Evolutionary conservation across 2,888 invertebrate genomes (phyloP).

Genomic region (Pristionchus mayeri): DNA sequence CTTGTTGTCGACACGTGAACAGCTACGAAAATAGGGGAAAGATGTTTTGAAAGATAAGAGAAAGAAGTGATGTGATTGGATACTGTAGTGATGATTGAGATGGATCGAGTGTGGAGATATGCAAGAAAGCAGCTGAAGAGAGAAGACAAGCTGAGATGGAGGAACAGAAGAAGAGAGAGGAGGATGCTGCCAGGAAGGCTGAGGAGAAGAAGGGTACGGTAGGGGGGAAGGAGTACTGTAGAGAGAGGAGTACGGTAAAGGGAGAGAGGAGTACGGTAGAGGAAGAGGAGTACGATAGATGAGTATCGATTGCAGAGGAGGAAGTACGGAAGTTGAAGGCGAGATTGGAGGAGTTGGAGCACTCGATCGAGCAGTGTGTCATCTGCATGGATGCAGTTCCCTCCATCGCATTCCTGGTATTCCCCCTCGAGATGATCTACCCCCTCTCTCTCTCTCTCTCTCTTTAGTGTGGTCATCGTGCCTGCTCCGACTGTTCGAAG

Average conservation of each 20-base stretch:
- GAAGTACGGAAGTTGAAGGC: conserved; percentile 34
- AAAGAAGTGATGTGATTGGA: background rate
- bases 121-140: conserved; percentile 42
- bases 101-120: conserved; percentile 28
- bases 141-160: conserved; percentile 38
- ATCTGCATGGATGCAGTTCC: conserved; percentile 49
- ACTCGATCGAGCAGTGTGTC: conserved; percentile 41
- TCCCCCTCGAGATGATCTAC: background rate
- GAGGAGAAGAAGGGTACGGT: conserved; percentile 45
- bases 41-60: background rate
- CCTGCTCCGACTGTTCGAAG: conserved; percentile 39
- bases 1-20: background rate
- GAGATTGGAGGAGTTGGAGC: conserved; percentile 48
- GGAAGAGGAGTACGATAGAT: background rate
- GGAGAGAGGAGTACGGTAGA: background rate
- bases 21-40: background rate
- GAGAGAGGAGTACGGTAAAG: background rate
- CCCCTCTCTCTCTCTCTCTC: background rate
- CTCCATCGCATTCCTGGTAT: conserved; percentile 40
- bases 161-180: conserved; percentile 34
- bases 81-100: background rate
- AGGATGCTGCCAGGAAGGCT: conserved; percentile 23
- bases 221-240: no score
- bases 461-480: conserved; percentile 49
- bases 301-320: conserved; percentile 12